Evolutionary conservation across 1,140 invertebrate genomes (phyloP), one percentile per base, ranked within the genome.

Genomic region (Odontomachus brunneus): DNA sequence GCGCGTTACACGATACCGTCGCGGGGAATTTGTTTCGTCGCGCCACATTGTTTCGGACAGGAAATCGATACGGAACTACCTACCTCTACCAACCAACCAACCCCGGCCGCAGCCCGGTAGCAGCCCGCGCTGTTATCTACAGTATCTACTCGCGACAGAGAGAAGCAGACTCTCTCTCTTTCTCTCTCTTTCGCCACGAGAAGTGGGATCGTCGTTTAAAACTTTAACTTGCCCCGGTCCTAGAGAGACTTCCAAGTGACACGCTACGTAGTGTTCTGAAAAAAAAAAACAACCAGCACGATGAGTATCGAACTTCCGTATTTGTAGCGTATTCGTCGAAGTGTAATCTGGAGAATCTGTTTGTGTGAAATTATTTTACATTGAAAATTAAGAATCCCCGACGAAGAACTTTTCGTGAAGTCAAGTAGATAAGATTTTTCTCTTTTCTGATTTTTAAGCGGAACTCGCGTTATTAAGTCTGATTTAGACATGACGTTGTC

Each of bases 41-140:
- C 82, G 81, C 51, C 84, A 84, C 84, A 89, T 90, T 82, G 86
- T 88, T 87, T 73, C 26, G 62, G 90, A 91, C 90, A 87, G 90
- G 86, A 90, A 91, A 91, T 91, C 90, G 90, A 91, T 91, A 87
- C 63, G 62, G 33, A 26, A 84, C 73, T 86, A 57, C 38, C 38
- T 44, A 44, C 38, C 38, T 7, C 38, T 5, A 44, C 38, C 38
- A 44, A 44, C 38, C 38, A 11, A 44, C 38, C 38, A 33, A 33
- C 29, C 9, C 38, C 71, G 33, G 65, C 75, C 75, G 65, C 65
- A 33, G 65, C n/a, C 33, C 29, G 29, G 33, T 57, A 67, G 49
- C 75, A 29, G 19, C 62, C 15, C 62, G 29, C 75, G 51, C 65
- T 80, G 38, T 44, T 44, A 80, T 69, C 51, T 17, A 26, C 19